A percentile compares a stretch with the other conserved stretches of the same genome.
Conservation (phyloP, 2,797 vertebrate genomes). For the Rhabdomys pumilio region DNA sequence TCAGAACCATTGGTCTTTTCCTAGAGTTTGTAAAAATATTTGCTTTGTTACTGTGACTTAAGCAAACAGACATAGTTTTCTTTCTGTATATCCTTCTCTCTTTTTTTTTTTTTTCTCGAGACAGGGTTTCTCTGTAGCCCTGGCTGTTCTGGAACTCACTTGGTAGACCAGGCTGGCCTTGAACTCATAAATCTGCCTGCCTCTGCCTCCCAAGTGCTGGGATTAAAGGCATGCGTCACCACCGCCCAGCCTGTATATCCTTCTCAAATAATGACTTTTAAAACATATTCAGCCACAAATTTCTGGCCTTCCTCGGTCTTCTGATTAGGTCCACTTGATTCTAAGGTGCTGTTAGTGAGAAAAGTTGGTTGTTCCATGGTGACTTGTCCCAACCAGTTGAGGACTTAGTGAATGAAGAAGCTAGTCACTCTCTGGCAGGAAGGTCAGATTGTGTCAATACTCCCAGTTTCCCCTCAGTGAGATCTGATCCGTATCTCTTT, state of each 20-base stretch:
- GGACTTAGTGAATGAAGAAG: not conserved
- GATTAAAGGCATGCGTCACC: too few species aligned
- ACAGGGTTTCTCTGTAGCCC: too few species aligned
- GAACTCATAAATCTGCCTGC: too few species aligned
- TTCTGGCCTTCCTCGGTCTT: not conserved
- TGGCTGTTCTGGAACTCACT: too few species aligned
- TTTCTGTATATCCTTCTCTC: not conserved
- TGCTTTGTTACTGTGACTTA: slow-evolving; percentile 14
- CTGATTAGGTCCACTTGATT: not conserved
- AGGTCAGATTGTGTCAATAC: not conserved
- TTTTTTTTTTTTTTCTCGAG: too few species aligned
- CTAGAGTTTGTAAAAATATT: not conserved
- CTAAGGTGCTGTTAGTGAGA: not conserved
- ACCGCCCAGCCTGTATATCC: not conserved
- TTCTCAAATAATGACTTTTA: not conserved
- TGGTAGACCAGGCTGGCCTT: too few species aligned
- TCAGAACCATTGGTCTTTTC: not conserved
- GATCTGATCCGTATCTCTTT: not conserved
- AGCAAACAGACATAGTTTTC: slow-evolving; percentile 2
- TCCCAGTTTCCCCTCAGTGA: not conserved
- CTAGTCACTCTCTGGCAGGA: not conserved
- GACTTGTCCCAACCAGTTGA: not conserved
- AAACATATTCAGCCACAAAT: not conserved
- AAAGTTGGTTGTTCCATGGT: not conserved
- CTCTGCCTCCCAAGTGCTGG: too few species aligned